These are phyloP conservation scores for Decapterus maruadsi DNA, from an alignment of 2,797 vertebrate species.

Conservation along the genomic window DNA sequence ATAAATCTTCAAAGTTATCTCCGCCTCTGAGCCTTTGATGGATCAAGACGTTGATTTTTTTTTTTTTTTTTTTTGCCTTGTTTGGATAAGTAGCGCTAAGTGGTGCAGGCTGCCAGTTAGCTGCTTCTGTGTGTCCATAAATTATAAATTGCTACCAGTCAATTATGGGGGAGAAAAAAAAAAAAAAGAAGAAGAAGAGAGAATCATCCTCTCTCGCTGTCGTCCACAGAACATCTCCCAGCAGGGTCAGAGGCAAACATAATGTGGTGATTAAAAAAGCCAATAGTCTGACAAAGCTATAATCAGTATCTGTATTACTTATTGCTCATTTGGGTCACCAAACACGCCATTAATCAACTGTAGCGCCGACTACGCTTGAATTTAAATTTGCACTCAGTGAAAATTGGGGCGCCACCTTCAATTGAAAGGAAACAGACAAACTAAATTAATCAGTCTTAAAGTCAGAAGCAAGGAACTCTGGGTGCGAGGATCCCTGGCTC, in stretches of 20 bases:
- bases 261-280: conserved; percentile 59
- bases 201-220: conserved; percentile 12
- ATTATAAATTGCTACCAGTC: conserved; percentile 33
- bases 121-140: not conserved
- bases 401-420: not conserved
- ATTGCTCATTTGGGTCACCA: conserved; percentile 55
- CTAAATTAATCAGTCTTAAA: not conserved
- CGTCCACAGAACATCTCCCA: conserved; percentile 31
- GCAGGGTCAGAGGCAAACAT: conserved; percentile 29
- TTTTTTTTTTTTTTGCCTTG: conserved; percentile 6
- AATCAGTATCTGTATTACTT: conserved; percentile 55
- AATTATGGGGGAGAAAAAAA: conserved; percentile 24
- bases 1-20: conserved; percentile 29
- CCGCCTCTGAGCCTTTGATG: conserved; percentile 14
- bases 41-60: conserved; percentile 12
- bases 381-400: not conserved
- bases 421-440: not conserved
- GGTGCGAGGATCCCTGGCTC: no score
- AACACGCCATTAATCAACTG: conserved; percentile 57
- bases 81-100: conserved; percentile 38
- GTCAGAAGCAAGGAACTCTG: not conserved
- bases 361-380: not conserved
- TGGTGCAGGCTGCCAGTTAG: conserved; percentile 23
- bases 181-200: not conserved
- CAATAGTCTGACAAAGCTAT: conserved; percentile 52